Evolutionary conservation across 2,113 vertebrate species (phyloP).

Genomic region (Oxyura jamaicensis): DNA sequence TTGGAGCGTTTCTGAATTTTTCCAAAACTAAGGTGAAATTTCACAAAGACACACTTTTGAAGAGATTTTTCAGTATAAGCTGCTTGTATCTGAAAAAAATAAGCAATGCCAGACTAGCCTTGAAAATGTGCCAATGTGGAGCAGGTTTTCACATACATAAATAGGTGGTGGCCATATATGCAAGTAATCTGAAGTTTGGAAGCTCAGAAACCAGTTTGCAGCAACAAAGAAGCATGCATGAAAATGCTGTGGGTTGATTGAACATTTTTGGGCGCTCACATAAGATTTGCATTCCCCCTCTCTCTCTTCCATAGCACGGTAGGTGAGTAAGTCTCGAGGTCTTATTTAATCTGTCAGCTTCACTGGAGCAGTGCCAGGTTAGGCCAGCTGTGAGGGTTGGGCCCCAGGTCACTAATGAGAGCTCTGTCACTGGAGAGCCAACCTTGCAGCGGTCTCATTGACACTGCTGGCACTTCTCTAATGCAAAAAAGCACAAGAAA

Average conservation of each 20-base stretch:
- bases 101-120: neutral
- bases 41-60: neutral
- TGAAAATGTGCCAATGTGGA: neutral
- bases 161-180: neutral
- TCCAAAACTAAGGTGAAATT: neutral
- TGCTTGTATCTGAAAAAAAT: neutral
- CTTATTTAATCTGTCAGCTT: constrained; percentile 32
- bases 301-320: neutral
- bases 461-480: neutral
- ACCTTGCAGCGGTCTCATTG: constrained; percentile 1
- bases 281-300: neutral
- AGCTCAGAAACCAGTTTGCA: neutral
- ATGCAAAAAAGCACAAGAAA: neutral
- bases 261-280: neutral
- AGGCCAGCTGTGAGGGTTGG: constrained; percentile 40
- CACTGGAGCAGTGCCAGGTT: neutral
- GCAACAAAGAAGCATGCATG: neutral
- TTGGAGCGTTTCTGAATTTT: neutral
- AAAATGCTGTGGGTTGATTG: neutral
- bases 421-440: constrained; percentile 21
- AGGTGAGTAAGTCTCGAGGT: neutral
- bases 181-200: neutral
- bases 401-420: constrained; percentile 42
- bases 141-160: neutral
- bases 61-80: neutral